These are phyloP conservation scores for Anodontia alba DNA, from an alignment of 2,888 invertebrate species.

Conservation along the genomic window DNA sequence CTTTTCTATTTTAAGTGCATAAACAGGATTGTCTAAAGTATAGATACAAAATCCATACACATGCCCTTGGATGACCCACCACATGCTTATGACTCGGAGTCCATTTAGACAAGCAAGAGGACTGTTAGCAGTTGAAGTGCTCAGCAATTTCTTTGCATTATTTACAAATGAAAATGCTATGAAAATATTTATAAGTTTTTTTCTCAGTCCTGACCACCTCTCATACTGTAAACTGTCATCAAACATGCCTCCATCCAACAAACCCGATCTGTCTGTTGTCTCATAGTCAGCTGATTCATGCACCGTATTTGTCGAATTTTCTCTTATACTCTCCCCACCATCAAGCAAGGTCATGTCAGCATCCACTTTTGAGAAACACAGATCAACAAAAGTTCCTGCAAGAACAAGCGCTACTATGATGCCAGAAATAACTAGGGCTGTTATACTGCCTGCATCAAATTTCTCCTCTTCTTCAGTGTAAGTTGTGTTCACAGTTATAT, in stretches of 20 bases:
- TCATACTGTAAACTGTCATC: slow-evolving; percentile 17
- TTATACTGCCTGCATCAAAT: slow-evolving; percentile 31
- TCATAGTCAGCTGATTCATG: slow-evolving; percentile 20
- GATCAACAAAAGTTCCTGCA: slow-evolving; percentile 40
- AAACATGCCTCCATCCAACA: slow-evolving; percentile 44
- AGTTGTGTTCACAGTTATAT: slow-evolving; percentile 13
- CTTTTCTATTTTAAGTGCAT: slow-evolving; percentile 31
- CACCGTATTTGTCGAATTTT: neutral
- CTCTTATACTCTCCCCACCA: neutral
- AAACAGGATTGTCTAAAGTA: slow-evolving; percentile 56
- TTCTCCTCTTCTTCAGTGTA: slow-evolving; percentile 21
- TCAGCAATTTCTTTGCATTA: slow-evolving; percentile 54
- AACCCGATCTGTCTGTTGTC: slow-evolving; percentile 40
- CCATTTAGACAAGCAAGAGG: slow-evolving; percentile 61
- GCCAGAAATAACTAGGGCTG: slow-evolving; percentile 30
- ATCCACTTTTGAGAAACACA: neutral
- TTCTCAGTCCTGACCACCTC: neutral
- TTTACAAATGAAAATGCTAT: slow-evolving; percentile 50
- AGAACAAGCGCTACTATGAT: slow-evolving; percentile 33
- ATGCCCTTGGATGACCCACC: slow-evolving; percentile 62
- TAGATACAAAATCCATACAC: slow-evolving; percentile 44
- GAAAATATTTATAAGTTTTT: slow-evolving; percentile 29
- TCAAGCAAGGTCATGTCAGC: neutral
- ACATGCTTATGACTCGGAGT: slow-evolving; percentile 56
- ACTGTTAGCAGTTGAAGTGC: slow-evolving; percentile 51